phyloP scores from a whole-genome alignment of 2,113 vertebrate genomes.

The Tringa solitaria region DNA sequence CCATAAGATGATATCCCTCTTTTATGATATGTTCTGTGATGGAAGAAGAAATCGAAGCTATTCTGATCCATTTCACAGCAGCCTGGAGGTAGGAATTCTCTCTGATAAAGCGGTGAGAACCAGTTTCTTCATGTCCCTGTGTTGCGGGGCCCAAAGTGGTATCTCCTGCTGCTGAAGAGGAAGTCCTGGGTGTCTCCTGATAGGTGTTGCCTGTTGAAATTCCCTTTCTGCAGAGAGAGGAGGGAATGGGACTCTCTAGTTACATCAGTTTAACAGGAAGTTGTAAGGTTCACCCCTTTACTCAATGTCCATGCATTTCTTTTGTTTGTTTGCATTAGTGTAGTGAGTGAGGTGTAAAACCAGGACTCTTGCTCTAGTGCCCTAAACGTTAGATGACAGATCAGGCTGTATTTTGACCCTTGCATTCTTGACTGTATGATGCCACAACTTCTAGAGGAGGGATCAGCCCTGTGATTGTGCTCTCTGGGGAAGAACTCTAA shows the following conservation, averaged over 20 bases:
- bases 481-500: not conserved
- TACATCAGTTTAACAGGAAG: not conserved
- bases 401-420: not conserved
- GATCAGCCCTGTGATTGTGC: not conserved
- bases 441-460: not conserved
- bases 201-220: not conserved
- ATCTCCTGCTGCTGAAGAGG: not conserved
- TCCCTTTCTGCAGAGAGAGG: not conserved
- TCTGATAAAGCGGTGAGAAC: not conserved
- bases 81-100: not conserved
- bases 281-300: not conserved
- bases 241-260: not conserved
- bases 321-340: not conserved
- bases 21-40: not conserved
- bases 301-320: not conserved
- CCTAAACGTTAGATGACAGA: not conserved
- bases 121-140: not conserved
- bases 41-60: not conserved
- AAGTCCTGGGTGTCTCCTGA: not conserved
- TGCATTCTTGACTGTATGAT: not conserved
- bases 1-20: not conserved
- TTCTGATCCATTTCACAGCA: not conserved
- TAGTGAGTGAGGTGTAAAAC: not conserved
- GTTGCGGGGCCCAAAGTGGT: not conserved
- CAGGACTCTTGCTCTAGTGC: not conserved